phyloP scores from a whole-genome alignment of 2,797 vertebrate genomes.

The Menidia menidia region DNA sequence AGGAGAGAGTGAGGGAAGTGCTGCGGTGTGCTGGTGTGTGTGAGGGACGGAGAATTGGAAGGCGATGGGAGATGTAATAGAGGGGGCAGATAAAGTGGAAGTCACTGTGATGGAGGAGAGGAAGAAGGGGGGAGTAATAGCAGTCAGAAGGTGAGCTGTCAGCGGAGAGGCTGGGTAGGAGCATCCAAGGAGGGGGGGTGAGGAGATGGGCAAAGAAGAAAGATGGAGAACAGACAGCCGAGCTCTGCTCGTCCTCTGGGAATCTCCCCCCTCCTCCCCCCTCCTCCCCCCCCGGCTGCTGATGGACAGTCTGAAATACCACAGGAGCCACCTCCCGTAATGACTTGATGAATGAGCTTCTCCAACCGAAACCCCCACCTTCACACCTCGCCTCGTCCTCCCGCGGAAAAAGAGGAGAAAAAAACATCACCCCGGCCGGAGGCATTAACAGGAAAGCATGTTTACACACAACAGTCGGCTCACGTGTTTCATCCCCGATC shows the following conservation, averaged over 20 bases:
- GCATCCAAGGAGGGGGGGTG: slow-evolving; percentile 5
- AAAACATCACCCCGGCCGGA: too few species aligned
- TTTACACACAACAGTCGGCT: slow-evolving; percentile 29
- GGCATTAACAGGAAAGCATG: slow-evolving; percentile 19
- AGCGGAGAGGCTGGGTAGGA: slow-evolving; percentile 56
- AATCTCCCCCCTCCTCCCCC: slow-evolving; percentile 45
- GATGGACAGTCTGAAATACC: slow-evolving; percentile 80
- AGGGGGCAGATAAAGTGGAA: slow-evolving; percentile 71
- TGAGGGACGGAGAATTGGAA: slow-evolving; percentile 34
- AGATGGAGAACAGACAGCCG: slow-evolving; percentile 43
- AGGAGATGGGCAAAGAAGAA: slow-evolving; percentile 10
- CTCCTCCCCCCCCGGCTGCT: slow-evolving; percentile 54
- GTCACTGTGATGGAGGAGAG: slow-evolving; percentile 65
- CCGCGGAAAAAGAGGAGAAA: slow-evolving; percentile 28
- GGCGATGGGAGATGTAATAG: slow-evolving; percentile 62
- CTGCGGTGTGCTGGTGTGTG: slow-evolving; percentile 20
- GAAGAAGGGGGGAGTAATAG: slow-evolving; percentile 70
- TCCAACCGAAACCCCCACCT: slow-evolving; percentile 47
- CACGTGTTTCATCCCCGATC: slow-evolving; percentile 8
- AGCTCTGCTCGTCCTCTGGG: slow-evolving; percentile 72
- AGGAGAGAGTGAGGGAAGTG: slow-evolving; percentile 56
- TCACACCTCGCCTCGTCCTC: slow-evolving; percentile 23
- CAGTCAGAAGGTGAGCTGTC: slow-evolving; percentile 77
- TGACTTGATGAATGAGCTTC: slow-evolving; percentile 86
- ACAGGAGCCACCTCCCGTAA: slow-evolving; percentile 82